Base-by-base conservation (phyloP, 2,797 vertebrate species). In the Etheostoma nigrum region DNA sequence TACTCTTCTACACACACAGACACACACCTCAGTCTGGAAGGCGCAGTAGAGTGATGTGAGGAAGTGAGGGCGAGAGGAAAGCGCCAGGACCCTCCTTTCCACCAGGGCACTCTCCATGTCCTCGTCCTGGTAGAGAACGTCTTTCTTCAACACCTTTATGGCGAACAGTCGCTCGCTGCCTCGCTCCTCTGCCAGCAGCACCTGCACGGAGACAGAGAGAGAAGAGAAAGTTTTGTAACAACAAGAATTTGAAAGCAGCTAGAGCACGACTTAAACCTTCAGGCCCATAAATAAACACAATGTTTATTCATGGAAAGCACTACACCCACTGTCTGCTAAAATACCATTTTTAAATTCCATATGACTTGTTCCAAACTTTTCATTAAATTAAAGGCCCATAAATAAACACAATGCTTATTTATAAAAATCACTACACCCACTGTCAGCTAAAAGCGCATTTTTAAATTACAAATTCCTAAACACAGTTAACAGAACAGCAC, bases 71-170 rank as follows among this genome's bases (percentile, higher is more conserved):
- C 96, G 93, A 6, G 95, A 93, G 4, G 83, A 33, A 42, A 98
- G 92, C 0, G 96, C 97, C 80, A 98, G 92, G 45, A 98, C 96
- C 16, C 97, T 94, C 79, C 96, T 94, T 91, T 98, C 97, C 87
- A 98, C 97, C 91, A 98, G 92, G 44, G 97, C 97, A 23, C 97
- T 97, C 90, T 98, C 97, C 0, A 96, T 97, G 71, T 98, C 97
- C 33, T 98, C 97, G 1, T 98, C 97, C 92, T 97, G 97, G 79
- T 97, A 97, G 40, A 98, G 95, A 52, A 98, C 97, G 0, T 98
- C 97, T 82, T 98, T 98, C 91, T 98, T 98, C 85, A 98, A 88
- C 83, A 97, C 97, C 92, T 98, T 98, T 67, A 98, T 95, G 0
- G 97, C 97, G 4, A 95, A 98, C 72, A 98, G 93, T 47, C 95